Conservation (phyloP, 2,113 vertebrate species). For the Melanocharis versteri region DNA sequence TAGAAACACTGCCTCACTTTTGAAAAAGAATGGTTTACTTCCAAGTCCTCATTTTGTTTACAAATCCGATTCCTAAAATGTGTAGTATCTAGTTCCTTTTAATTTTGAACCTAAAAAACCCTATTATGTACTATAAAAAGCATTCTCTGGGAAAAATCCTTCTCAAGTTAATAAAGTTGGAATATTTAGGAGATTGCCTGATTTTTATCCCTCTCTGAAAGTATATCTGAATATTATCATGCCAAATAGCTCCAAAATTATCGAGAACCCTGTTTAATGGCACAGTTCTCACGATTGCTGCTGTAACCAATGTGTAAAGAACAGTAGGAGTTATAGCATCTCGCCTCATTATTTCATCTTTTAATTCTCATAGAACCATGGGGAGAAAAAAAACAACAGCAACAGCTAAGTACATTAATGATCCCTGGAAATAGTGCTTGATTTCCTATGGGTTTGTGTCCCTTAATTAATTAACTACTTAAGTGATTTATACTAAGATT, state of each 20-base stretch:
- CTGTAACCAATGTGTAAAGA: not conserved
- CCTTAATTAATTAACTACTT: slow-evolving; percentile 15
- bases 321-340: not conserved
- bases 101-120: not conserved
- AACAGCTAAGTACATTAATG: not conserved
- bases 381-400: not conserved
- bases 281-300: not conserved
- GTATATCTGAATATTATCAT: not conserved
- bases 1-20: not conserved
- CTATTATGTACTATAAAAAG: not conserved
- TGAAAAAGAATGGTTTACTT: not conserved
- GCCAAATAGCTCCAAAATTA: not conserved
- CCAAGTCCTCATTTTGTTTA: not conserved
- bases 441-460: slow-evolving; percentile 4
- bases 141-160: not conserved
- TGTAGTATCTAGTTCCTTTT: not conserved
- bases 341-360: not conserved
- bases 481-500: not conserved
- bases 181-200: not conserved
- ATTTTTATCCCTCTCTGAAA: not conserved
- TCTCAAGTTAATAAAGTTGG: not conserved
- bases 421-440: not conserved
- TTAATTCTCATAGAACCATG: not conserved
- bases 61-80: not conserved
- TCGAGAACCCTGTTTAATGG: not conserved